Conservation (phyloP, 2,113 vertebrate genomes). For the Ploceus nigricollis region DNA sequence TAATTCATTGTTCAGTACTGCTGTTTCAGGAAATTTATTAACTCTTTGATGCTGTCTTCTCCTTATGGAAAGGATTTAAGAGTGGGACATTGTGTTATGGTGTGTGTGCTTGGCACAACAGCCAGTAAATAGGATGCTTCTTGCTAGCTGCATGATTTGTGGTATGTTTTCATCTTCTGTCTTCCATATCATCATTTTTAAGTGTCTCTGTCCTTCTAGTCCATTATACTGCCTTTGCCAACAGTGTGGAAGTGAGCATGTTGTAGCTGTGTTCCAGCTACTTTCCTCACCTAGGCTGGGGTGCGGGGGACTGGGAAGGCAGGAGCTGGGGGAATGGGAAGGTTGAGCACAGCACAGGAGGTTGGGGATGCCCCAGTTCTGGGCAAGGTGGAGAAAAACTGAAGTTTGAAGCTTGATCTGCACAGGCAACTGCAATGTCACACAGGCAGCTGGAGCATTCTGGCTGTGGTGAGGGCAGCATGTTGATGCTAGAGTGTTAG, state of each 20-base stretch:
- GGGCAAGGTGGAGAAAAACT: not conserved
- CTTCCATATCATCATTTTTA: not conserved
- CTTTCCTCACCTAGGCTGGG: not conserved
- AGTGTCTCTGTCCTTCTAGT: not conserved
- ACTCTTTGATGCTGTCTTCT: conserved; percentile 17
- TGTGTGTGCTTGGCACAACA: not conserved
- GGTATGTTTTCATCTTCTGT: not conserved
- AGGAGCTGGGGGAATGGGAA: not conserved
- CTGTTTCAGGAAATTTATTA: not conserved
- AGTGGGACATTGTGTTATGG: not conserved
- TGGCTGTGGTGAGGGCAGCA: fast-evolving
- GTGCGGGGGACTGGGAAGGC: fast-evolving
- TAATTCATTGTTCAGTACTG: not conserved
- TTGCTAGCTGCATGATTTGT: not conserved
- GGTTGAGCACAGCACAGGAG: not conserved
- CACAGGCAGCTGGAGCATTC: fast-evolving
- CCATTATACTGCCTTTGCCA: not conserved
- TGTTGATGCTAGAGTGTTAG: not conserved
- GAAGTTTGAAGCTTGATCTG: not conserved
- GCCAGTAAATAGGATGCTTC: not conserved
- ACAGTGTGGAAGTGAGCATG: fast-evolving
- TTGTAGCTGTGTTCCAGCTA: not conserved
- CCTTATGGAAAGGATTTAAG: not conserved
- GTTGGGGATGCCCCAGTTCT: not conserved
- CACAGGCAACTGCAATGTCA: not conserved